A percentile compares a stretch with the other conserved stretches of the same genome.
These are phyloP conservation scores for Ruditapes philippinarum DNA, from an alignment of 1,140 invertebrate species.

Conservation along the genomic window DNA sequence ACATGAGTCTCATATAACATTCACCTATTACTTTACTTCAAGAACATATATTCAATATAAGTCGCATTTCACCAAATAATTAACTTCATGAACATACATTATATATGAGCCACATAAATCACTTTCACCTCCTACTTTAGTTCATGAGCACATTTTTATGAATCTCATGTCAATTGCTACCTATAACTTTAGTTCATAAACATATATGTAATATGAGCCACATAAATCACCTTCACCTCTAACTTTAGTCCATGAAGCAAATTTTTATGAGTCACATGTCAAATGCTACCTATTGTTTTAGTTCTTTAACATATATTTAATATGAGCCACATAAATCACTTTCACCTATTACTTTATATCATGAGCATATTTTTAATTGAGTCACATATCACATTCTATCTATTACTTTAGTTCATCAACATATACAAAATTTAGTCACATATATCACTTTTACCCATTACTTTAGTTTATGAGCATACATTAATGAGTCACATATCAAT, in stretches of 20 bases:
- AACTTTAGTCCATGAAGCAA: background rate
- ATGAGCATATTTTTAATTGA: background rate
- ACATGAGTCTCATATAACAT: background rate
- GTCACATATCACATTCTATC: background rate
- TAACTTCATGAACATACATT: background rate
- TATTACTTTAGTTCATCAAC: conserved; percentile 1
- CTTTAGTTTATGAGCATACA: too few relatives aligned
- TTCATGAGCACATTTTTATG: background rate
- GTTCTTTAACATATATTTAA: background rate
- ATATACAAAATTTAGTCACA: background rate
- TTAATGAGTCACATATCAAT: background rate
- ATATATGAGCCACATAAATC: background rate
- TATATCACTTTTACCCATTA: too few relatives aligned
- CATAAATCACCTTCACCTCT: background rate
- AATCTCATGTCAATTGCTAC: background rate
- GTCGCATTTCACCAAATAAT: background rate
- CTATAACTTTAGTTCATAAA: background rate
- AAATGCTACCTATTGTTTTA: background rate
- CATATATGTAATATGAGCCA: background rate
- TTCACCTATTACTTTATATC: background rate
- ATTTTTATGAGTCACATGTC: background rate
- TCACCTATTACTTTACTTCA: background rate
- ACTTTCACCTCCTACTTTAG: background rate
- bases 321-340: background rate
- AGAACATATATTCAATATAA: background rate